Conservation (phyloP, 2,797 vertebrate genomes). For the Sitta carolinensis region DNA sequence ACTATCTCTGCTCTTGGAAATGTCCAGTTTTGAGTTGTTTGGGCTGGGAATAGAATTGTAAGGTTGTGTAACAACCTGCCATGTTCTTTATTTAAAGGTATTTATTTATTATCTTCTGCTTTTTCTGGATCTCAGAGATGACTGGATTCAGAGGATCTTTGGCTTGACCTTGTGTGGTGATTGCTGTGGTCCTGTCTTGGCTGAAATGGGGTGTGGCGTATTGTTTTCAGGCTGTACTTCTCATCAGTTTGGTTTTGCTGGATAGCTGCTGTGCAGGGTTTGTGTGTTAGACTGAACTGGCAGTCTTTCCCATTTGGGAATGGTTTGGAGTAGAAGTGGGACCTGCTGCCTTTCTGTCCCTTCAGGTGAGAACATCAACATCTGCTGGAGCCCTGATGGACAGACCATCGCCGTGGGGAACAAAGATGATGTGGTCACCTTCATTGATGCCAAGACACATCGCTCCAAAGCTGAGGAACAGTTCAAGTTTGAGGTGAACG, state of each 20-base stretch:
- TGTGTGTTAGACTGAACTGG: neutral
- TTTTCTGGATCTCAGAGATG: neutral
- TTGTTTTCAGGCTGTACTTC: neutral
- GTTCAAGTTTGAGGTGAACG: constrained; percentile 98
- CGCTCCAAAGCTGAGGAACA: constrained; percentile 93
- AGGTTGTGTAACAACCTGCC: neutral
- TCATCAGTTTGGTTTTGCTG: neutral
- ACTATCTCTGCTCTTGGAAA: neutral
- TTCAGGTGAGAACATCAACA: constrained; percentile 97
- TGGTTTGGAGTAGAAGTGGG: neutral
- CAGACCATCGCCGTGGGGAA: constrained; percentile 98
- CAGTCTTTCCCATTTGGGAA: neutral
- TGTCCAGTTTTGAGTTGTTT: neutral
- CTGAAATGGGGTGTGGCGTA: neutral
- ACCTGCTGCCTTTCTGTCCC: constrained; percentile 7
- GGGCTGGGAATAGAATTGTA: neutral
- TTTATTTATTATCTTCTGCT: neutral
- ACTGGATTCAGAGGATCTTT: neutral
- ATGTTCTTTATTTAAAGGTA: neutral
- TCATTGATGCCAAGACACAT: constrained; percentile 95
- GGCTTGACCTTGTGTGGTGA: neutral
- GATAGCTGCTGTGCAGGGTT: neutral
- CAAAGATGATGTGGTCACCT: constrained; percentile 97
- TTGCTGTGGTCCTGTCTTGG: neutral
- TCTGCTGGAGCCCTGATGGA: constrained; percentile 98